Evolutionary conservation across 1,140 invertebrate species (phyloP).

Genomic region (Lepeophtheirus salmonis): DNA sequence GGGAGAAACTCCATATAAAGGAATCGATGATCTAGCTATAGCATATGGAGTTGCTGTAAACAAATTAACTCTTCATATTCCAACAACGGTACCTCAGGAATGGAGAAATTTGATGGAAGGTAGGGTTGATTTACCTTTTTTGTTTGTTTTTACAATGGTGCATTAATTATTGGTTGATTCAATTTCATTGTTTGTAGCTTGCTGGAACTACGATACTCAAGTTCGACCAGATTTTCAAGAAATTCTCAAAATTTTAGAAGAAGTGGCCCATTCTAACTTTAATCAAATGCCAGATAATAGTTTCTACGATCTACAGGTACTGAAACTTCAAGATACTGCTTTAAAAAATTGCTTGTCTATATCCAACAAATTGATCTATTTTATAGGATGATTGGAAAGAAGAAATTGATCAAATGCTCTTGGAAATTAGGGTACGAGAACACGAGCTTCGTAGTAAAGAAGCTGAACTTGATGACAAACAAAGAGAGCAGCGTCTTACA

Average conservation of each 20-base stretch:
- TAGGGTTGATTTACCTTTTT: conserved; percentile 29
- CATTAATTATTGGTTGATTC: neutral
- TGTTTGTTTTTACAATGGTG: neutral
- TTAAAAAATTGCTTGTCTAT: too few relatives aligned
- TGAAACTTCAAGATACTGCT: too few relatives aligned
- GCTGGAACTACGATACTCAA: conserved; percentile 81
- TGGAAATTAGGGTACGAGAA: conserved; percentile 78
- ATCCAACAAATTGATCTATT: too few relatives aligned
- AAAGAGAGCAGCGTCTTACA: conserved; percentile 59
- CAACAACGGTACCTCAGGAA: conserved; percentile 70
- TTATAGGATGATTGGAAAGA: conserved; percentile 89
- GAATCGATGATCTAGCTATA: conserved; percentile 68
- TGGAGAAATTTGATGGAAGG: conserved; percentile 84
- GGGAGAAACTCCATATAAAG: conserved; percentile 89
- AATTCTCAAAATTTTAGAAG: conserved; percentile 55
- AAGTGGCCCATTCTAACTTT: conserved; percentile 66
- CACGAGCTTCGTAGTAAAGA: conserved; percentile 87
- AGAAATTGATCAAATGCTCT: conserved; percentile 83
- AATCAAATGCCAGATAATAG: conserved; percentile 78
- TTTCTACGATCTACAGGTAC: conserved; percentile 49
- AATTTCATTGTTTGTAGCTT: conserved; percentile 56
- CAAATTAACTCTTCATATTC: conserved; percentile 83
- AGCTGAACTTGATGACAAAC: conserved; percentile 66
- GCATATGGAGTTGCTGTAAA: conserved; percentile 91
- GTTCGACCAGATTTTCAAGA: conserved; percentile 60